Evolutionary conservation across 2,113 vertebrate species (phyloP), one percentile per base, ranked within the genome.

Genomic region (Dendrocopos noguchii): DNA sequence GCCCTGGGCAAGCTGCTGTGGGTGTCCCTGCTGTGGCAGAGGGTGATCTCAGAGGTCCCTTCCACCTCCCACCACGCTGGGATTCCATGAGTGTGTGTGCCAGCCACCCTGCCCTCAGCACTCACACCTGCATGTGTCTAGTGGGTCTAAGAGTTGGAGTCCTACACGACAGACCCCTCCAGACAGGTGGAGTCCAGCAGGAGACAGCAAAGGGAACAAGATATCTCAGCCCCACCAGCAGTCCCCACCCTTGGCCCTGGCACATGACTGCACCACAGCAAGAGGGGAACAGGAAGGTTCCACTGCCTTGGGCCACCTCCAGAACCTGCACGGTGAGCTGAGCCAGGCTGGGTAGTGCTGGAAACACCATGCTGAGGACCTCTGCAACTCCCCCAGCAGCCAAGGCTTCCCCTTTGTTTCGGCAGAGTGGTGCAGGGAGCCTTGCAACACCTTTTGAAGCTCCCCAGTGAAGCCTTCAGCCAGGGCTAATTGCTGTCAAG

Each of bases 401-500:
- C 59, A 42, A 85, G 33, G 36, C 63, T 91, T 75, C 36, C 64
- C 44, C 53, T 80, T 90, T 91, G 57, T 91, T 80, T 47, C 64
- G 74, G 71, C 34, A 73, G 5, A 8, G 2, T 67, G 7, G 0
- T 0, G 0, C 19, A 31, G 0, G 2, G 34, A 78, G 36, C 25
- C 57, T 87, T 75, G 27, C 77, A 77, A 34, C 16, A 47, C 44
- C 83, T 95, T 96, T 96, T 93, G 88, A 95, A 95, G 95, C 88
- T 83, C 81, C 66, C 66, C 63, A 95, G 83, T 86, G 7, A 65
- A 90, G 73, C 8, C 73, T 78, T 86, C 73, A 95, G 80, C 87
- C 87, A 53, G 67, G 59, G 89, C 89, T 95, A 96, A 96, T 95
- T 96, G 94, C 96, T 95, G 94, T 80, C 93, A 91, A 44, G 42